phyloP scores from a whole-genome alignment of 2,113 vertebrate species.

The Coracopsis vasa region DNA sequence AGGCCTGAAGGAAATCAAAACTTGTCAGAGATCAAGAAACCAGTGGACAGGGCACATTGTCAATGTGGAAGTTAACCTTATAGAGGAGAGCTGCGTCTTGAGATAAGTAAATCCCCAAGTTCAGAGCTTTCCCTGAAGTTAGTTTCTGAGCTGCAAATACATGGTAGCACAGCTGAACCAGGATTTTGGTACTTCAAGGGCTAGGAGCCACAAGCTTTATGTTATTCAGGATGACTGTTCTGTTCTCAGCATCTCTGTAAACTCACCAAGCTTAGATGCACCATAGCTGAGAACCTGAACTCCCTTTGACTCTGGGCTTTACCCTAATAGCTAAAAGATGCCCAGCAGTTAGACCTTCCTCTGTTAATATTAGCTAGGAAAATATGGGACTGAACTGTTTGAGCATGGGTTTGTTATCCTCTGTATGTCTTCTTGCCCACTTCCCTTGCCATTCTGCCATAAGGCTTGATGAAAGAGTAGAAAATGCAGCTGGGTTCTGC shows the following conservation, averaged over 20 bases:
- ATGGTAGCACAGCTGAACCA: accelerated
- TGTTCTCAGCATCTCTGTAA: neutral
- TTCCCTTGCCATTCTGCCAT: neutral
- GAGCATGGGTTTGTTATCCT: neutral
- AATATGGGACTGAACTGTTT: neutral
- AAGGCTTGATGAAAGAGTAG: neutral
- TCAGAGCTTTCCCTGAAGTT: neutral
- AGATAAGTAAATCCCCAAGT: neutral
- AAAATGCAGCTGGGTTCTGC: neutral
- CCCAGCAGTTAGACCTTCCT: neutral
- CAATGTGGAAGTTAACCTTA: neutral
- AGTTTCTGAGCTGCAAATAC: neutral
- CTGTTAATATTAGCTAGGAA: neutral
- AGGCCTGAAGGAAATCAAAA: neutral
- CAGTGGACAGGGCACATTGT: neutral
- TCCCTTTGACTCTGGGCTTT: neutral
- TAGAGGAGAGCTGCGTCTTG: neutral
- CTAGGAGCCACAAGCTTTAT: neutral
- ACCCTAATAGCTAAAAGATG: neutral
- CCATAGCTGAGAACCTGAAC: neutral
- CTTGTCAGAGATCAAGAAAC: neutral
- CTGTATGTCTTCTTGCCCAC: neutral
- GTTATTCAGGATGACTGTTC: neutral
- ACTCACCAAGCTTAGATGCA: neutral
- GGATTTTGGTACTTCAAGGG: neutral